These are phyloP conservation scores for Deilephila elpenor DNA, from an alignment of 2,888 invertebrate genomes.

Conservation along the genomic window DNA sequence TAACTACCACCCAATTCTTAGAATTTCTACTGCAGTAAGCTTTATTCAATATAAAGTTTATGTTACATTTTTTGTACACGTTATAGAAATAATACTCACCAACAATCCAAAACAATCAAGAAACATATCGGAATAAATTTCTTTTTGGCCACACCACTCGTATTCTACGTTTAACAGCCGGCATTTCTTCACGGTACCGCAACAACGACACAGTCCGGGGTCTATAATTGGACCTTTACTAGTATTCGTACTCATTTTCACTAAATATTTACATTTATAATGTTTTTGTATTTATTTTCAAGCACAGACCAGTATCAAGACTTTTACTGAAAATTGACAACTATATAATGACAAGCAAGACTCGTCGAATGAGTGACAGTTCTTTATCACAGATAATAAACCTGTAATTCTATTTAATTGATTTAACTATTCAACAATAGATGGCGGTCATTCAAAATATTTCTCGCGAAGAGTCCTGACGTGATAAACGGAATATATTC, in stretches of 20 bases:
- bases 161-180: constrained; percentile 71
- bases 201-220: constrained; percentile 69
- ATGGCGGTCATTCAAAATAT: no score
- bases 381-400: no score
- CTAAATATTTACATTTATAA: constrained; percentile 24
- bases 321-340: background rate
- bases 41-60: background rate
- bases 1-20: no score
- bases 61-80: background rate
- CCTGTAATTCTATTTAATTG: no score
- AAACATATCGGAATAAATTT: constrained; percentile 73
- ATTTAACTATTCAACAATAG: no score
- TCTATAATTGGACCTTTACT: constrained; percentile 69
- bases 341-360: background rate
- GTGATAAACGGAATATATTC: no score
- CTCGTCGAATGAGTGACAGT: no score
- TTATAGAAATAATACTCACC: constrained; percentile 51
- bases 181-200: constrained; percentile 69
- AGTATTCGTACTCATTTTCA: constrained; percentile 48
- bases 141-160: constrained; percentile 65
- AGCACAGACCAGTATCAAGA: no score
- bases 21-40: no score
- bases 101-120: constrained; percentile 74
- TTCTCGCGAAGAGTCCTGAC: no score
- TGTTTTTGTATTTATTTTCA: background rate